These are phyloP conservation scores for Cosmopolites sordidus DNA, from an alignment of 2,888 invertebrate species.

Conservation along the genomic window DNA sequence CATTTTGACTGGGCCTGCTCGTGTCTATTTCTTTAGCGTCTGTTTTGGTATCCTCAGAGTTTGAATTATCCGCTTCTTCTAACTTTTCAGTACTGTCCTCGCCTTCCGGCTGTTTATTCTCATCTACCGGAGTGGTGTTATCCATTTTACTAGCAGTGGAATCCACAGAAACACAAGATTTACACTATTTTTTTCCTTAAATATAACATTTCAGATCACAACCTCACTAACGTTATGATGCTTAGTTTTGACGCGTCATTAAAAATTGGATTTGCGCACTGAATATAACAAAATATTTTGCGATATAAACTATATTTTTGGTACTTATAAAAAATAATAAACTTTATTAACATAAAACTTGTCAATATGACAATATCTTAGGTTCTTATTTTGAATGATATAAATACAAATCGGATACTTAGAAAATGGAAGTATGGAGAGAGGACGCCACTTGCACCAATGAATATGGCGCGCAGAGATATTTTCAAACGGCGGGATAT, in stretches of 20 bases:
- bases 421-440: background rate
- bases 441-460: background rate
- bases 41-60: background rate
- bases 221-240: background rate
- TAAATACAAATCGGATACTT: no score
- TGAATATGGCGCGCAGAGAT: background rate
- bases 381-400: no score
- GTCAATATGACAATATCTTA: no score
- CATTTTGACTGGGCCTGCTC: constrained; percentile 9
- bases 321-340: no score
- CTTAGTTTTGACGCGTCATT: background rate
- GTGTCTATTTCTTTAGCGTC: constrained; percentile 5
- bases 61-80: constrained; percentile 1
- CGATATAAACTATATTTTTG: no score
- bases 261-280: background rate
- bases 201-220: background rate
- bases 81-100: background rate
- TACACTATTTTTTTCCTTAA: background rate
- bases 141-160: constrained; percentile 8
- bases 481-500: background rate
- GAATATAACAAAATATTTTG: no score
- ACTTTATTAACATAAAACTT: no score
- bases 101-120: background rate
- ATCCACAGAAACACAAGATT: background rate
- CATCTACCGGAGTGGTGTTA: constrained; percentile 1